phyloP scores from a whole-genome alignment of 2,797 vertebrate species.

The Sebastes jordani region DNA sequence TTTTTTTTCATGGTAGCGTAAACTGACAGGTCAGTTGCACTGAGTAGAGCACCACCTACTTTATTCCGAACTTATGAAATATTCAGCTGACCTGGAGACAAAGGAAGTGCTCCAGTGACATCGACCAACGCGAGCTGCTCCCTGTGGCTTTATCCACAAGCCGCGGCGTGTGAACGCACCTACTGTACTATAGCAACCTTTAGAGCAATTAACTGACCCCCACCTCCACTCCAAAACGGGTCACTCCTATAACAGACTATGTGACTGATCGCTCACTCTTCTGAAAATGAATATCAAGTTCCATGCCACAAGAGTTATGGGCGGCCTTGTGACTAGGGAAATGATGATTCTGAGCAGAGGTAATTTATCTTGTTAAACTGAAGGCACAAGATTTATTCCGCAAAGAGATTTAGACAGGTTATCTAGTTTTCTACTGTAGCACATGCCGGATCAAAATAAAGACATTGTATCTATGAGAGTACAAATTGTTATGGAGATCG shows the following conservation, averaged over 20 bases:
- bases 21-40: conserved; percentile 39
- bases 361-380: conserved; percentile 17
- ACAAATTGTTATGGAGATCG: conserved; percentile 48
- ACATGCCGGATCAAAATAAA: conserved; percentile 38
- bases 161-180: conserved; percentile 35
- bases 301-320: not conserved
- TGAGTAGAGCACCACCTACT: conserved; percentile 34
- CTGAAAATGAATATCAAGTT: conserved; percentile 41
- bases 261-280: conserved; percentile 38
- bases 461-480: conserved; percentile 14
- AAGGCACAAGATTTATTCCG: not conserved
- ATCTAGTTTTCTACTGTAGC: conserved; percentile 16
- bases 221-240: conserved; percentile 35
- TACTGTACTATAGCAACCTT: conserved; percentile 26
- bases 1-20: not conserved
- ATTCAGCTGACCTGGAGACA: conserved; percentile 62
- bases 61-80: conserved; percentile 66
- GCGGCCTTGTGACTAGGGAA: not conserved
- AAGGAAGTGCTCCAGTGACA: conserved; percentile 57
- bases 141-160: conserved; percentile 25
- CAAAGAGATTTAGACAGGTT: conserved; percentile 30
- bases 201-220: conserved; percentile 55
- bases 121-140: conserved; percentile 44
- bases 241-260: not conserved
- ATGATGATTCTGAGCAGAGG: conserved; percentile 7